Base-by-base conservation (phyloP, 2,113 vertebrate species). In the Zosterops hypoxanthus region DNA sequence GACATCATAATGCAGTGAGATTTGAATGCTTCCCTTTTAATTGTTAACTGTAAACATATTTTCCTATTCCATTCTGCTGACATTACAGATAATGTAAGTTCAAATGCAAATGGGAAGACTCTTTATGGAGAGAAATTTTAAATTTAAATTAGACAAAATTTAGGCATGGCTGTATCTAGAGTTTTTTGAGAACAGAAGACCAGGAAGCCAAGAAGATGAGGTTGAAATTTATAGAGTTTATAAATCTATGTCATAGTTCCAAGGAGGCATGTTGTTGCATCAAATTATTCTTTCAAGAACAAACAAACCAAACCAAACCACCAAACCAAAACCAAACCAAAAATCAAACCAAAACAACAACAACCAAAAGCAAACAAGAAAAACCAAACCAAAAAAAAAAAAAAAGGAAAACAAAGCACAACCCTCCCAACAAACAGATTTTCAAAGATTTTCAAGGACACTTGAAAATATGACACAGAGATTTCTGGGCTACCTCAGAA, bases 351-450 rank as follows among this genome's bases (percentile, higher is more conserved):
- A 64, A 8, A 57, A 36, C 14, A 57, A n/a, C 12, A n/a, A 23
- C 8, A n/a, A n/a, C 13, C 13, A 34, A 23, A 26, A 60, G 34
- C 18, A 21, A 68, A 20, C 31, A 33, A 33, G 15, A 33, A 34
- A 46, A 46, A 82, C 11, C 39, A 39, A 39, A 86, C 3, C 7
- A 29, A 72, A 5, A 9, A 47, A 21, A 21, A 6, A 49, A 12
- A 21, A 22, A 79, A 19, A 49, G 8, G 6, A 49, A 57, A 61
- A 24, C 15, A 24, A 44, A 34, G 14, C 15, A 44, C 33, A 23
- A 29, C 1, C 9, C 2, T 3, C 8, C 2, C 17, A 36, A 14
- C 4, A 72, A 77, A 44, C 1, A 42, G 59, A 70, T 2, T 2
- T 13, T 50, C 16, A 24, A 68, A 61, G 5, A 65, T 65, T 76